These are phyloP conservation scores for Yoshiicerus persimilis DNA, from an alignment of 1,140 invertebrate species.

Conservation along the genomic window DNA sequence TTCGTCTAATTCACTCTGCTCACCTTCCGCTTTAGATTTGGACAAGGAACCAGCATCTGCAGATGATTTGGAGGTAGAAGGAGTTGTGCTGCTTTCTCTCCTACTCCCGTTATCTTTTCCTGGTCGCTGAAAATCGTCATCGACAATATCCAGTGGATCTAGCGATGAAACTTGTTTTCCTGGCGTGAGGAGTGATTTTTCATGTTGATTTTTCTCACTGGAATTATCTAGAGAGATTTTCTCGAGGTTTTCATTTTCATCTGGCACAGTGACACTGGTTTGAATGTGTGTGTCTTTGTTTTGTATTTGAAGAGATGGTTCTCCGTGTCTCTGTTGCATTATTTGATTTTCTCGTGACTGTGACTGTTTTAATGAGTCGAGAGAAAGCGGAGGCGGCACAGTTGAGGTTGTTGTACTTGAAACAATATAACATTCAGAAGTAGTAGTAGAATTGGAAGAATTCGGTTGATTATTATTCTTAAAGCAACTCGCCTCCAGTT, in stretches of 20 bases:
- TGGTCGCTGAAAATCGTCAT: background rate
- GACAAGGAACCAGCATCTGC: background rate
- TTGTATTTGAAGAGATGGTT: background rate
- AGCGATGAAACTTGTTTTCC: too few relatives aligned
- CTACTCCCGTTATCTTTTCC: background rate
- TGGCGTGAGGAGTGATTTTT: background rate
- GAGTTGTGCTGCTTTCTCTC: background rate
- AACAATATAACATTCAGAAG: slow-evolving; percentile 18
- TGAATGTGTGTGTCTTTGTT: background rate
- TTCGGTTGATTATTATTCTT: slow-evolving; percentile 10
- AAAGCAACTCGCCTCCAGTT: slow-evolving; percentile 23
- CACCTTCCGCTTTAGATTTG: slow-evolving; percentile 38
- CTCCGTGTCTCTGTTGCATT: background rate
- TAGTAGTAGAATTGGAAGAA: background rate
- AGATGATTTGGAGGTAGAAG: background rate
- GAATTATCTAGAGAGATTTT: background rate
- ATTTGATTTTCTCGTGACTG: background rate
- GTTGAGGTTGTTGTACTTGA: slow-evolving; percentile 19
- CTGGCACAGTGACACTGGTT: background rate
- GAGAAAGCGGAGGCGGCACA: background rate
- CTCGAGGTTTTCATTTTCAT: background rate
- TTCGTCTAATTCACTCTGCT: slow-evolving; percentile 20
- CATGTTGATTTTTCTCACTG: too few relatives aligned
- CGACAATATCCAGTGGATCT: background rate
- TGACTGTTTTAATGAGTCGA: background rate